A percentile compares a stretch with the other conserved stretches of the same genome.
Evolutionary conservation across 2,113 vertebrate species (phyloP).

Genomic region (Chionomys nivalis): DNA sequence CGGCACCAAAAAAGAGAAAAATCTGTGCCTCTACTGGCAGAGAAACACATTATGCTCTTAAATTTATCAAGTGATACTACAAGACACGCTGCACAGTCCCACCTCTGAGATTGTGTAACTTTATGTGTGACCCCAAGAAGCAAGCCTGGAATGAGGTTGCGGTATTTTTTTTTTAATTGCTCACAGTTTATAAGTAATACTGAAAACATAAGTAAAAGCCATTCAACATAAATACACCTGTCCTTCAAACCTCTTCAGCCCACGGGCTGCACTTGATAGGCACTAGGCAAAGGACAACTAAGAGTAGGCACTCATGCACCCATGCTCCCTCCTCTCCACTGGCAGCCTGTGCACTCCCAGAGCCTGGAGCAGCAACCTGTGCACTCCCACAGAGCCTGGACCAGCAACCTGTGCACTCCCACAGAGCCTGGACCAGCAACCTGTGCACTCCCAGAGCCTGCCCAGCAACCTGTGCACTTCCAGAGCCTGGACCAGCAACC

Average conservation of each 20-base stretch:
- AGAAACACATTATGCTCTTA: not conserved
- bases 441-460: no score
- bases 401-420: no score
- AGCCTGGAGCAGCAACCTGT: no score
- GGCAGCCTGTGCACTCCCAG: no score
- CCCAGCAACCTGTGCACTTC: no score
- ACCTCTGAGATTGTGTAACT: not conserved
- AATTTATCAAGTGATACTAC: not conserved
- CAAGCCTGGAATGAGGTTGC: not conserved
- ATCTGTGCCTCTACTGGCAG: not conserved
- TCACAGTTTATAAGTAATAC: not conserved
- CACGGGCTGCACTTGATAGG: not conserved
- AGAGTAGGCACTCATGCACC: not conserved
- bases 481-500: no score
- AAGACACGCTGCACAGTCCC: not conserved
- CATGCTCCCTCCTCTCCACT: not conserved
- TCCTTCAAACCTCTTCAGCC: not conserved
- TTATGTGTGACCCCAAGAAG: not conserved
- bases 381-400: no score
- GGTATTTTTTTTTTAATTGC: not conserved
- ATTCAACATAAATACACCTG: not conserved
- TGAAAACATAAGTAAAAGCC: not conserved
- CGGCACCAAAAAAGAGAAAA: not conserved
- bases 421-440: no score
- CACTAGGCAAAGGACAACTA: not conserved